Evolutionary conservation across 2,113 vertebrate species (phyloP), one percentile per base, ranked within the genome.

Genomic region (Oreotragus oreotragus): DNA sequence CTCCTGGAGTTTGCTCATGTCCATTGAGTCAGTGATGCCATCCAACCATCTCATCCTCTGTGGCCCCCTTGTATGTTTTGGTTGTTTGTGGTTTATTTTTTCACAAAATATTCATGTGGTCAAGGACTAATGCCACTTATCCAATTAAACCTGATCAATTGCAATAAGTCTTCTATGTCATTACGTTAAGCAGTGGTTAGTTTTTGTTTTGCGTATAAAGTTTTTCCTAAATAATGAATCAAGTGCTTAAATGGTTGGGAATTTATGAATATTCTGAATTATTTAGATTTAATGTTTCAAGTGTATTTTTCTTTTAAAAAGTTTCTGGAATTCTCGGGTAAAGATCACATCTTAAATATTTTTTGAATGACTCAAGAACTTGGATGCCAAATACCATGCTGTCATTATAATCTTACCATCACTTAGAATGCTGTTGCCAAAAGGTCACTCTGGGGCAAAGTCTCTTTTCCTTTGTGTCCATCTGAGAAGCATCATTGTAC

Each of bases 251-350:
- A 70, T 91, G 3, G 15, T 70, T 86, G 43, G 43, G 23, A 43
- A 45, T 87, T 94, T 91, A 83, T 83, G 25, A 60, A 55, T 90
- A 90, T 92, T 77, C n/a, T 79, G 64, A 87, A 84, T 94, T 94
- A 33, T 19, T 86, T 91, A 77, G 25, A 94, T 53, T 94, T 28
- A 85, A 17, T 66, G 33, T 77, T 80, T 94, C 43, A 73, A 93
- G 23, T 91, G 19, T 62, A 88, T 76, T 94, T 90, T 84, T 95
- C 39, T 33, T 73, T 73, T 23, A 73, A 88, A 53, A 73, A 85
- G 19, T 11, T 53, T 86, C 7, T 95, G 27, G 5, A 94, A 57
- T 30, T 64, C 23, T 91, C 85, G 55, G 49, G 43, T 15, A 45
- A 19, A 93, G 27, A 57, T 77, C 58, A 9, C 53, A 93, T 76